Conservation (phyloP, 1,140 invertebrate species). For the Prorops nasuta region DNA sequence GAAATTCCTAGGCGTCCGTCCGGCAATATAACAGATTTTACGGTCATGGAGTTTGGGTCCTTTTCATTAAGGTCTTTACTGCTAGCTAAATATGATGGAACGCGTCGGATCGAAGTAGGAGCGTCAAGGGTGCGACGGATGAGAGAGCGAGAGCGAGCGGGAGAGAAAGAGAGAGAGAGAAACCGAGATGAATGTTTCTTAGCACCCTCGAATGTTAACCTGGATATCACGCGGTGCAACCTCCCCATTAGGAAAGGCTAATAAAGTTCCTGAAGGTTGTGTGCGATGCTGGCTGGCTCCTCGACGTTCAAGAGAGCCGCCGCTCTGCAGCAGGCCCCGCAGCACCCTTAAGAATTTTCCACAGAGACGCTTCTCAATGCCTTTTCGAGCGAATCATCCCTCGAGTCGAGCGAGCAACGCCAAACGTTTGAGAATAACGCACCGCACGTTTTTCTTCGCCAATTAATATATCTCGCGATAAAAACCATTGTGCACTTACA, state of each 20-base stretch:
- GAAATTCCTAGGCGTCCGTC: conserved; percentile 6
- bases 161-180: neutral
- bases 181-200: neutral
- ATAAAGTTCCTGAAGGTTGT: conserved; percentile 13
- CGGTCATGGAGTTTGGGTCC: conserved; percentile 33
- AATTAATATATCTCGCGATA: too few relatives aligned
- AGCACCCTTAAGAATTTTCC: conserved; percentile 8
- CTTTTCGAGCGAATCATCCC: conserved; percentile 14
- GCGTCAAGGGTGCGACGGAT: conserved; percentile 6
- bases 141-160: neutral
- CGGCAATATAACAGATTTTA: conserved; percentile 40
- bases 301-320: conserved; percentile 11
- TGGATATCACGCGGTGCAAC: neutral
- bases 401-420: conserved; percentile 11
- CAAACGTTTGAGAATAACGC: conserved; percentile 30
- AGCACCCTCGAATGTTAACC: neutral
- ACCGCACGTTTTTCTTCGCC: too few relatives aligned
- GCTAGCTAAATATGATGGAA: conserved; percentile 39
- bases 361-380: neutral
- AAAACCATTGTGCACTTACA: too few relatives aligned
- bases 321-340: neutral
- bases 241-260: conserved; percentile 8
- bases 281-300: too few relatives aligned
- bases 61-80: conserved; percentile 45
- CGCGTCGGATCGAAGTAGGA: conserved; percentile 2